Evolutionary conservation across 2,888 invertebrate species (phyloP).

Genomic region (Diarsia dahlii): DNA sequence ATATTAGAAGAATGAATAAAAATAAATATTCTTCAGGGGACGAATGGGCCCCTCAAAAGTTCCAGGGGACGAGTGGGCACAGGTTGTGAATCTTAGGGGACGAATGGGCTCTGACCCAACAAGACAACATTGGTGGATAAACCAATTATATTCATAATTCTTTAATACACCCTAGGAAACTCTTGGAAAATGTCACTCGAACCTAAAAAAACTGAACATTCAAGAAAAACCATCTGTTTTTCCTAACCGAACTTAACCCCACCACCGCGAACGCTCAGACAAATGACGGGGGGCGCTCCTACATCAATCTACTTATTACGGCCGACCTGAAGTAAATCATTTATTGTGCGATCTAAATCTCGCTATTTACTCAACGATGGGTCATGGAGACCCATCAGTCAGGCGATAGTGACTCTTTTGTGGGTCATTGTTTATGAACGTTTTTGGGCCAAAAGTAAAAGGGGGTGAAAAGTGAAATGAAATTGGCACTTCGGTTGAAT

Average conservation of each 20-base stretch:
- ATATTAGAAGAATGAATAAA: no score
- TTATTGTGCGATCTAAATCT: constrained; percentile 87
- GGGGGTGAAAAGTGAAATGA: constrained; percentile 59
- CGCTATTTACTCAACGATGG: constrained; percentile 86
- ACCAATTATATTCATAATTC: background rate
- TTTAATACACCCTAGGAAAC: background rate
- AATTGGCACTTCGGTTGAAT: constrained; percentile 32
- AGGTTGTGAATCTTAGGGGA: no score
- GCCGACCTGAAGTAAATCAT: constrained; percentile 86
- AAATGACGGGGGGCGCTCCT: constrained; percentile 83
- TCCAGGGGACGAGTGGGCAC: no score
- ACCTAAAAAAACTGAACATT: constrained; percentile 15
- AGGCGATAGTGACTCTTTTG: constrained; percentile 72
- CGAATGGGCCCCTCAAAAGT: no score
- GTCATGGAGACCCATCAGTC: constrained; percentile 82
- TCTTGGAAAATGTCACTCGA: background rate
- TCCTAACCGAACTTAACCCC: constrained; percentile 61
- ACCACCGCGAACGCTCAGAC: constrained; percentile 69
- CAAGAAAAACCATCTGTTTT: constrained; percentile 65
- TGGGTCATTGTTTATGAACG: constrained; percentile 56
- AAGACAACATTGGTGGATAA: background rate
- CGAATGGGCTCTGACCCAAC: no score
- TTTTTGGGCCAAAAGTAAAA: constrained; percentile 57
- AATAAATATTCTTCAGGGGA: no score
- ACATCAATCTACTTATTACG: constrained; percentile 89